phyloP scores from a whole-genome alignment of 2,888 invertebrate genomes.

The Tetropium fuscum region DNA sequence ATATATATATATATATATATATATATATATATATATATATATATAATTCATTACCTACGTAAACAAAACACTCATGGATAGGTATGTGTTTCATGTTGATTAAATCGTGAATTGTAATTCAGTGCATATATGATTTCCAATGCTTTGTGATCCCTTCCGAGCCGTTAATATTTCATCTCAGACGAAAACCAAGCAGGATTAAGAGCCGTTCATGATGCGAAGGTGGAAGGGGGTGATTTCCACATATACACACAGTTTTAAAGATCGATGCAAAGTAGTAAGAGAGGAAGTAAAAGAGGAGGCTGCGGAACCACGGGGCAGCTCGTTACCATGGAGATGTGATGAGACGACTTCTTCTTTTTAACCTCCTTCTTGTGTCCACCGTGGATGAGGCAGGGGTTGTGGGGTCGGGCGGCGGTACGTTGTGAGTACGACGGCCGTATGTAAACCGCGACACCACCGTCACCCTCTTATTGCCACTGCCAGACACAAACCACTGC shows the following conservation, averaged over 20 bases:
- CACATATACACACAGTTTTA: conserved; percentile 63
- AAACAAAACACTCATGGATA: no score
- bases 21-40: no score
- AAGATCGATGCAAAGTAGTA: conserved; percentile 68
- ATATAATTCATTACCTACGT: no score
- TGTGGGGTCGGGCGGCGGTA: conserved; percentile 35
- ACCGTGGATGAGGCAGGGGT: conserved; percentile 55
- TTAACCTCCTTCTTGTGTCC: conserved; percentile 66
- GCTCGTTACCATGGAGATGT: conserved; percentile 69
- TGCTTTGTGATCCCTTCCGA: no score
- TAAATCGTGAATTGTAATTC: no score
- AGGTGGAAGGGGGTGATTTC: conserved; percentile 52
- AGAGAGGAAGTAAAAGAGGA: conserved; percentile 49
- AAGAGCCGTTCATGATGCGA: conserved; percentile 18
- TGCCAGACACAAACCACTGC: conserved; percentile 19
- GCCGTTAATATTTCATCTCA: conserved; percentile 2
- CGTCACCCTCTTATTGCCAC: conserved; percentile 21
- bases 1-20: no score
- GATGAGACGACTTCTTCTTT: conserved; percentile 68
- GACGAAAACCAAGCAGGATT: conserved; percentile 8
- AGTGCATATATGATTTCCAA: no score
- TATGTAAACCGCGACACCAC: conserved; percentile 56
- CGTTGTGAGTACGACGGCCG: conserved; percentile 24
- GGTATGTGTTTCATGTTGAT: no score
- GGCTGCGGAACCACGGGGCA: conserved; percentile 63